Base-by-base conservation (phyloP, 2,113 vertebrate genomes). In the Ardeotis arabs region DNA sequence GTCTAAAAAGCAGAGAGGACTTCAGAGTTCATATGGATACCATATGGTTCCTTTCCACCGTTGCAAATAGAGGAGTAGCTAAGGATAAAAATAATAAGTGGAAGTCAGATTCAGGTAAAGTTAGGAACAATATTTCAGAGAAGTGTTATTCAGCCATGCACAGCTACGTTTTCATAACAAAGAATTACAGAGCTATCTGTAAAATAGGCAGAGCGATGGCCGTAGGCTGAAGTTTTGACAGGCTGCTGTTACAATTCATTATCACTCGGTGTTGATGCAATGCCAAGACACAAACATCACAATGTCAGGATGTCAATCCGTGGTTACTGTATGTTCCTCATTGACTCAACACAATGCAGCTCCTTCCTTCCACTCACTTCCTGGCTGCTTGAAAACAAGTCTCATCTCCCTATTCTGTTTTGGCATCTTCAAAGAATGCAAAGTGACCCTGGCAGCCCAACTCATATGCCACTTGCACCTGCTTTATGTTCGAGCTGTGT, bases 261-360 rank as follows among this genome's bases (percentile, higher is more conserved):
- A 89, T 95, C 84, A 3, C 49, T 8, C 10, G 1, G 52, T 45
- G 80, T 27, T 95, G 96, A 84, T 73, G 94, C 89, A 18, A 59
- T 44, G 94, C 84, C 96, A 94, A 89, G 95, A 91, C 87, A 91
- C 89, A 95, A 97, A 93, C 96, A 92, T 66, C 89, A 73, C 86
- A 69, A 68, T 82, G 86, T 82, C 94, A 94, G 90, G 90, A 91
- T 73, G 90, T 93, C 96, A 95, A 4, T 17, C 80, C 18, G 0
- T 35, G 74, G 80, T 93, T 91, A 66, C 81, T 85, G 45, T n/a
- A 13, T 56, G 84, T 66, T 90, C 82, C 86, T 89, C 74, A 95
- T 27, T 82, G 91, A 73, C 84, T 66, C 73, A 29, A 58, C 59
- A 92, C 91, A 95, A 84, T 44, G 89, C 74, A 93, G 81, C 80